These are phyloP conservation scores for Eulithis testata DNA, from an alignment of 2,888 invertebrate genomes.

Conservation along the genomic window DNA sequence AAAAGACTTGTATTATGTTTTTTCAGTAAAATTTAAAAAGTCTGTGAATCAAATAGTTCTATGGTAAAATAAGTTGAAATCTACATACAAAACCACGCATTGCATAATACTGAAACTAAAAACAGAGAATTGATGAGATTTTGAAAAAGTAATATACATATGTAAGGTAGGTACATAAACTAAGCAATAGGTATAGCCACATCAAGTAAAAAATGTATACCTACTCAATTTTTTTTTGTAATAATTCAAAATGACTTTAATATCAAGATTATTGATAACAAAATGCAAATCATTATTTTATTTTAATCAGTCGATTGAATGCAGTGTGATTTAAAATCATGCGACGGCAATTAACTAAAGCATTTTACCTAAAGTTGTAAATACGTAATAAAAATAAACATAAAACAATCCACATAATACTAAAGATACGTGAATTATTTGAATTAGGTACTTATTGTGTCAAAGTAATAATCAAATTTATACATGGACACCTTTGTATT, in stretches of 20 bases:
- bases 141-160: no score
- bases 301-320: conserved; percentile 19
- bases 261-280: conserved; percentile 1
- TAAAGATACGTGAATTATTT: neutral
- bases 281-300: conserved; percentile 26
- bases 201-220: no score
- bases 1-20: no score
- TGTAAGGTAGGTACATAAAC: no score
- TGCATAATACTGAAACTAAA: no score
- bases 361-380: conserved; percentile 29
- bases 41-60: no score
- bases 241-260: neutral
- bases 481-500: neutral
- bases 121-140: no score
- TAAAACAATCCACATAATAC: conserved; percentile 19
- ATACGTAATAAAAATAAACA: conserved; percentile 23
- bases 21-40: no score
- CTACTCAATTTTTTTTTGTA: neutral
- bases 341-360: conserved; percentile 30
- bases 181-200: no score
- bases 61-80: no score
- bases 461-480: neutral
- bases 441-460: neutral
- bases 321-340: conserved; percentile 21
- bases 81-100: no score